Evolutionary conservation across 1,140 invertebrate genomes (phyloP).

Genomic region (Mya arenaria): DNA sequence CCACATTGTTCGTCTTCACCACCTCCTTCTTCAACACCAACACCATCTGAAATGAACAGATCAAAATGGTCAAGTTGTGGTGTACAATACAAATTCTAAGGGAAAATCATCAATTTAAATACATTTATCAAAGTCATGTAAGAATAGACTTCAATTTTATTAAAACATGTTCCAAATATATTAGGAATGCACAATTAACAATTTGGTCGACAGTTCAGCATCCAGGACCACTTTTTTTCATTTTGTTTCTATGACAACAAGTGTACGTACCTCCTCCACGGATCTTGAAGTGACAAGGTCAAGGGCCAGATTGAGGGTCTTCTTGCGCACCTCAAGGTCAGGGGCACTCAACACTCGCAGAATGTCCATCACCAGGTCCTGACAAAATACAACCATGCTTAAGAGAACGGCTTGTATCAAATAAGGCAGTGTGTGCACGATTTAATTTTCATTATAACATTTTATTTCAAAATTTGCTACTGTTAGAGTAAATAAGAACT

Average conservation of each 20-base stretch:
- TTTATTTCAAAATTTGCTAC: no score
- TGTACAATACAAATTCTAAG: background rate
- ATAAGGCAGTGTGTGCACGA: no score
- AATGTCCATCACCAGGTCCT: slow-evolving; percentile 99
- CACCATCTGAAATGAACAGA: slow-evolving; percentile 86
- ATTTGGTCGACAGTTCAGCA: no score
- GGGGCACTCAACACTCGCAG: slow-evolving; percentile 95
- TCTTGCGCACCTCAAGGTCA: slow-evolving; percentile 95
- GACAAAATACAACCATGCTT: slow-evolving; percentile 1
- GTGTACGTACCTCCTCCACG: slow-evolving; percentile 93
- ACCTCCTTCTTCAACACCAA: slow-evolving; percentile 92
- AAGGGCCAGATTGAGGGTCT: slow-evolving; percentile 92
- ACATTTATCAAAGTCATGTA: no score
- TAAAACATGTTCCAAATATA: background rate
- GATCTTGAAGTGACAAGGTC: slow-evolving; percentile 96
- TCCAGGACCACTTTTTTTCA: no score
- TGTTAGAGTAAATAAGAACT: no score
- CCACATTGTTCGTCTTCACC: slow-evolving; percentile 86
- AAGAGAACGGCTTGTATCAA: slow-evolving; percentile 5
- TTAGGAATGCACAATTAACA: no score
- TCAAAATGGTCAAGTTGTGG: background rate
- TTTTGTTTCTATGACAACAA: no score
- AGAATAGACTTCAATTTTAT: no score
- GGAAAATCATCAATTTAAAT: background rate
- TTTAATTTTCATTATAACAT: no score